Evolutionary conservation across 2,888 invertebrate genomes (phyloP).

Genomic region (Nycteola revayana): DNA sequence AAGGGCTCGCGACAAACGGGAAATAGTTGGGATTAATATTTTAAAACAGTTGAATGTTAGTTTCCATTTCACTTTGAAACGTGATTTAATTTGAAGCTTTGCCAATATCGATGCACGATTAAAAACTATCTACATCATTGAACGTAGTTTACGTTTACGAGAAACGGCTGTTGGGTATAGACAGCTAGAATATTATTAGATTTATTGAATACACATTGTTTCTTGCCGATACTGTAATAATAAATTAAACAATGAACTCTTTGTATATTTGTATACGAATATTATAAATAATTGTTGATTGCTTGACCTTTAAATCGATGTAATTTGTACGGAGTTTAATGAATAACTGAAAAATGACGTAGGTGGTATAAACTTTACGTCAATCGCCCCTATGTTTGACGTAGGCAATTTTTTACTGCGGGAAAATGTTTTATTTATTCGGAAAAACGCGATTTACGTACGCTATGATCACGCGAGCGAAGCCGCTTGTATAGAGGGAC

Average conservation of each 20-base stretch:
- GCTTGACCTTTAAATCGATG: too few species aligned
- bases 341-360: too few species aligned
- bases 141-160: conserved; percentile 1
- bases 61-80: conserved; percentile 26
- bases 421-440: too few species aligned
- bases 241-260: conserved; percentile 13
- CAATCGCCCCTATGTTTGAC: too few species aligned
- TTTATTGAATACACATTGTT: conserved; percentile 19
- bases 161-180: conserved; percentile 7
- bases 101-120: conserved; percentile 23
- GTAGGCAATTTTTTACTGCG: too few species aligned
- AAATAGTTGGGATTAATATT: conserved; percentile 26
- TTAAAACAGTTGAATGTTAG: conserved; percentile 33
- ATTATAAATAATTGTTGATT: too few species aligned
- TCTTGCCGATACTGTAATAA: conserved; percentile 21
- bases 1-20: conserved; percentile 29
- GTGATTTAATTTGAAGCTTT: conserved; percentile 35
- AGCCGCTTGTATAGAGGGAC: too few species aligned
- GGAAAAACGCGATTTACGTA: too few species aligned
- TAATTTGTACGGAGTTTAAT: too few species aligned
- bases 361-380: too few species aligned
- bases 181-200: conserved; percentile 21
- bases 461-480: too few species aligned
- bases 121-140: conserved; percentile 27
- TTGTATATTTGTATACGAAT: too few species aligned